Evolutionary conservation across 2,888 invertebrate species (phyloP).

Genomic region (Lasioglossum vierecki): DNA sequence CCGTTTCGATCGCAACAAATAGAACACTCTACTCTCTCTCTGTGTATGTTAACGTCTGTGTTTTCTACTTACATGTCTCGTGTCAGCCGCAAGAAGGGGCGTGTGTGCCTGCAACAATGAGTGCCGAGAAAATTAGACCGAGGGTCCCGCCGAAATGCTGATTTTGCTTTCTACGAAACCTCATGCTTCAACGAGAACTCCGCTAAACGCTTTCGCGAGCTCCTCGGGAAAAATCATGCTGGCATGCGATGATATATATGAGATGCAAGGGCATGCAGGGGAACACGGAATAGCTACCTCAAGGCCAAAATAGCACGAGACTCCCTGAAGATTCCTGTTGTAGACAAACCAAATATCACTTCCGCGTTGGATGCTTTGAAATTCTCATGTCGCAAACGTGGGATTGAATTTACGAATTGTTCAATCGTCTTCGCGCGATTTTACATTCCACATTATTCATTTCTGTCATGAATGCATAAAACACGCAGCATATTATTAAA

Average conservation of each 20-base stretch:
- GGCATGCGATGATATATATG: conserved; percentile 52
- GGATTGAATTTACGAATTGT: too few relatives aligned
- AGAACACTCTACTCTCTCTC: background rate
- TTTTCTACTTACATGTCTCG: conserved; percentile 86
- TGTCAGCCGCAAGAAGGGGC: conserved; percentile 87
- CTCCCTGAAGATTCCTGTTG: background rate
- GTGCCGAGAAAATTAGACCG: conserved; percentile 78
- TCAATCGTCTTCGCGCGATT: too few relatives aligned
- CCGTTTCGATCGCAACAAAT: background rate
- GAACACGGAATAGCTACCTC: conserved; percentile 12
- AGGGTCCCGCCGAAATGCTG: conserved; percentile 24
- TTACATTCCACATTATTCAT: too few relatives aligned
- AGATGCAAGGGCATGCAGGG: conserved; percentile 47
- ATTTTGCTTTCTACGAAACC: conserved; percentile 52
- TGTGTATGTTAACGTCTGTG: conserved; percentile 9
- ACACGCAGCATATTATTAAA: too few relatives aligned
- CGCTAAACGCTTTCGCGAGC: conserved; percentile 48
- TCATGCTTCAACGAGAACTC: conserved; percentile 64
- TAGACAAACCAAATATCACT: background rate
- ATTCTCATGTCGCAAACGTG: background rate
- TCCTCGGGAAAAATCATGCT: conserved; percentile 48
- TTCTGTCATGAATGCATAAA: too few relatives aligned
- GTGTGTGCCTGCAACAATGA: conserved; percentile 89
- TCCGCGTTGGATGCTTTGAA: background rate
- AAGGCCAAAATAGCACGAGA: background rate